Evolutionary conservation across 2,113 vertebrate species (phyloP).

Genomic region (Riparia riparia): DNA sequence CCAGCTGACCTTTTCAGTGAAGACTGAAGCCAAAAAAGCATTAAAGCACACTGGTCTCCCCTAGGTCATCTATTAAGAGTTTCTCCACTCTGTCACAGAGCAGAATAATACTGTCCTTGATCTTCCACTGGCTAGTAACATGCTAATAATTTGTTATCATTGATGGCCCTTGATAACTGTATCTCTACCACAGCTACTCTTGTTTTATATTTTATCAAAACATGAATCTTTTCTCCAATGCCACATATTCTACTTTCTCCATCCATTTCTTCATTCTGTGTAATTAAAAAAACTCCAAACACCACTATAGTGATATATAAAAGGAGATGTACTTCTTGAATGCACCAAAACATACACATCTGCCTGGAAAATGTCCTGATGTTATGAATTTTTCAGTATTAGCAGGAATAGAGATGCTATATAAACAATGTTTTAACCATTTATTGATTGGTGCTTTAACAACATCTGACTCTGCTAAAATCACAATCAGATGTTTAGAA

Average conservation of each 20-base stretch:
- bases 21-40: constrained; percentile 48
- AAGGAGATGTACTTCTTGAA: background rate
- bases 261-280: background rate
- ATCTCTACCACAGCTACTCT: background rate
- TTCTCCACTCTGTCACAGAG: background rate
- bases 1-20: constrained; percentile 42
- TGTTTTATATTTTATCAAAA: background rate
- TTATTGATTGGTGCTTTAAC: constrained; percentile 39
- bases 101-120: background rate
- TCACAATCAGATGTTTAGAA: background rate
- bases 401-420: constrained; percentile 16
- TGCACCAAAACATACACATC: background rate
- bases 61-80: constrained; percentile 41
- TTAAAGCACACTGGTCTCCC: constrained; percentile 26
- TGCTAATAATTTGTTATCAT: background rate
- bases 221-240: background rate
- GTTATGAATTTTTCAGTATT: constrained; percentile 49
- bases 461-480: constrained; percentile 30
- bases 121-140: background rate
- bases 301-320: background rate
- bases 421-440: constrained; percentile 40
- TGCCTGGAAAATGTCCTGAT: constrained; percentile 9
- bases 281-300: background rate
- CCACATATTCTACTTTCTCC: background rate
- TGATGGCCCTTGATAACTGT: background rate